Conservation (phyloP, 2,113 vertebrate genomes). For the Cottus gobio region DNA sequence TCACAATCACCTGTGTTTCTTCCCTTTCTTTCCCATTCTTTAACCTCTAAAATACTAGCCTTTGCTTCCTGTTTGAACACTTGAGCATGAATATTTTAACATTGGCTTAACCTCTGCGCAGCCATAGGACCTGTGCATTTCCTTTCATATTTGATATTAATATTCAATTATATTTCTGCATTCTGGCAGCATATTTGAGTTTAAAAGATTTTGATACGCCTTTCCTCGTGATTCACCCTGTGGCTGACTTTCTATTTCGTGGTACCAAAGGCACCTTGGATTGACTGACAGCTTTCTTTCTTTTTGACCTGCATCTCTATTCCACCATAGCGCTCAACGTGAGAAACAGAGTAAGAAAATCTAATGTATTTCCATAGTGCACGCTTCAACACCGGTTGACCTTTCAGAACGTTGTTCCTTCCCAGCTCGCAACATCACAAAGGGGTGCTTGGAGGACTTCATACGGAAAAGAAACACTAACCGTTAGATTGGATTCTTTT, state of each 20-base stretch:
- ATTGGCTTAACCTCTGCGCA: conserved; percentile 10
- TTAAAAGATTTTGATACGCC: conserved; percentile 11
- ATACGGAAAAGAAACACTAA: conserved; percentile 37
- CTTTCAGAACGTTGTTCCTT: not conserved
- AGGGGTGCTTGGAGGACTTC: conserved; percentile 7
- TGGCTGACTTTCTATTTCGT: conserved; percentile 7
- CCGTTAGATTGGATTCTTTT: conserved; percentile 49
- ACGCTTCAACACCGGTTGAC: conserved; percentile 5
- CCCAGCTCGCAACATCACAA: conserved; percentile 15
- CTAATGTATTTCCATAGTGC: not conserved
- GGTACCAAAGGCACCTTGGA: conserved; percentile 9
- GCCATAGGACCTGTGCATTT: not conserved
- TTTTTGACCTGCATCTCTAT: conserved; percentile 26
- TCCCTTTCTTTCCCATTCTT: conserved; percentile 4
- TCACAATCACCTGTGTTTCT: not conserved
- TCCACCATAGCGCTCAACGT: not conserved
- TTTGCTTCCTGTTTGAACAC: conserved; percentile 8
- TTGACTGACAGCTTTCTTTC: conserved; percentile 16
- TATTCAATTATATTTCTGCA: not conserved
- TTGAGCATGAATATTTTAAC: conserved; percentile 33
- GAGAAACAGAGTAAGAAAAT: not conserved
- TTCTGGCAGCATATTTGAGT: conserved; percentile 3
- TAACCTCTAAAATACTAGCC: not conserved
- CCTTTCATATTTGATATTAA: not conserved
- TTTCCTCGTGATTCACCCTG: conserved; percentile 17